Evolutionary conservation across 1,140 invertebrate genomes (phyloP).

Genomic region (Planococcus citri): DNA sequence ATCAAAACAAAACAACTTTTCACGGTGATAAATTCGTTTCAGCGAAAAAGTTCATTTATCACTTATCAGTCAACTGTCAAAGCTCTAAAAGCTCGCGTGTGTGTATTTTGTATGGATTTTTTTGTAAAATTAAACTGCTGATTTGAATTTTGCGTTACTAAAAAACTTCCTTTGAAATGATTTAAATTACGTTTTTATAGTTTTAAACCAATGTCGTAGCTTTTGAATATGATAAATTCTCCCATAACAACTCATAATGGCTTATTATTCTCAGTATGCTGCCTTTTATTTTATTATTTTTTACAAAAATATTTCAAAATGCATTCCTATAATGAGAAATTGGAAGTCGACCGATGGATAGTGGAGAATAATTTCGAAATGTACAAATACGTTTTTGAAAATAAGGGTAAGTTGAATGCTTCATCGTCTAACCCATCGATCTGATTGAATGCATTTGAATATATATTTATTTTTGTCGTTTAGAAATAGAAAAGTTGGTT

Average conservation of each 20-base stretch:
- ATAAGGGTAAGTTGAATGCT: neutral
- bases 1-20: too few species aligned
- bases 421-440: neutral
- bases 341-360: neutral
- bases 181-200: too few species aligned
- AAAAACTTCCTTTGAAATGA: too few species aligned
- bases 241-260: neutral
- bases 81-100: too few species aligned
- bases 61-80: too few species aligned
- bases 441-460: neutral
- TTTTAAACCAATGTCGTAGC: too few species aligned
- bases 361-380: conserved; percentile 7
- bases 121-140: too few species aligned
- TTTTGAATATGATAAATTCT: neutral
- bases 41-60: too few species aligned
- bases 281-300: neutral
- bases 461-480: neutral
- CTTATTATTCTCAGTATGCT: neutral
- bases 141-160: too few species aligned
- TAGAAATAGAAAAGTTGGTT: conserved; percentile 67
- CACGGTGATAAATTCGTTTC: too few species aligned
- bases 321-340: neutral
- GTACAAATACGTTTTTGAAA: neutral
- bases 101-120: too few species aligned
- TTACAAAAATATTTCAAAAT: neutral